These are phyloP conservation scores for Hipposideros armiger DNA, from an alignment of 2,113 vertebrate species.

Conservation along the genomic window DNA sequence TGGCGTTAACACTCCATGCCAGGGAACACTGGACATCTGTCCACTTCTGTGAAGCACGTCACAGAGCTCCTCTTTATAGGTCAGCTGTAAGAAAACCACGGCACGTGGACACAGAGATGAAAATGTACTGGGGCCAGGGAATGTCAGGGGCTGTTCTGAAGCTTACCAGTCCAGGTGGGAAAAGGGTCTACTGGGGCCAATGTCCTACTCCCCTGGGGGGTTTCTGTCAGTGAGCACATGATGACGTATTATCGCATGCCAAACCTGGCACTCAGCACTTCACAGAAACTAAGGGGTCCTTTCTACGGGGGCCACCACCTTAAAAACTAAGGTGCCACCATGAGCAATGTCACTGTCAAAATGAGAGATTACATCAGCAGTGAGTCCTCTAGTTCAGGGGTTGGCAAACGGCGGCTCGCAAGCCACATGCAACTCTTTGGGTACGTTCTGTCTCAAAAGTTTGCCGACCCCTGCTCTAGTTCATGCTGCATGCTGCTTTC, in stretches of 20 bases:
- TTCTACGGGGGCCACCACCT: neutral
- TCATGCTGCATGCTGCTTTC: neutral
- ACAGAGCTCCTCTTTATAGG: neutral
- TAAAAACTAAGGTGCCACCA: neutral
- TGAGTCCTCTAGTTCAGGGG: neutral
- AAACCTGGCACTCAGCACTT: neutral
- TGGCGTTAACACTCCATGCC: neutral
- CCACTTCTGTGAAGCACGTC: neutral
- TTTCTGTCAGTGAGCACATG: neutral
- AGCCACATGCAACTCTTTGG: too few relatives aligned
- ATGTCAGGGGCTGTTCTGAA: neutral
- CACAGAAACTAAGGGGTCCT: neutral
- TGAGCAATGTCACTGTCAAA: neutral
- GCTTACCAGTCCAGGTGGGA: neutral
- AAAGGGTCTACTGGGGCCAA: neutral
- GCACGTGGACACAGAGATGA: neutral
- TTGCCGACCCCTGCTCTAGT: neutral
- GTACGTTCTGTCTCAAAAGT: too few relatives aligned
- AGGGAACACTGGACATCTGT: neutral
- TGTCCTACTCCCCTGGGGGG: neutral
- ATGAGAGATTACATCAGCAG: neutral
- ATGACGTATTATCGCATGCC: neutral
- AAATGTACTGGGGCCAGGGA: neutral
- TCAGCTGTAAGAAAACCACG: neutral
- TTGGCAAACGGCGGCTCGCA: too few relatives aligned